Base-by-base conservation (phyloP, 2,888 invertebrate species). In the Synanthedon andrenaeformis region DNA sequence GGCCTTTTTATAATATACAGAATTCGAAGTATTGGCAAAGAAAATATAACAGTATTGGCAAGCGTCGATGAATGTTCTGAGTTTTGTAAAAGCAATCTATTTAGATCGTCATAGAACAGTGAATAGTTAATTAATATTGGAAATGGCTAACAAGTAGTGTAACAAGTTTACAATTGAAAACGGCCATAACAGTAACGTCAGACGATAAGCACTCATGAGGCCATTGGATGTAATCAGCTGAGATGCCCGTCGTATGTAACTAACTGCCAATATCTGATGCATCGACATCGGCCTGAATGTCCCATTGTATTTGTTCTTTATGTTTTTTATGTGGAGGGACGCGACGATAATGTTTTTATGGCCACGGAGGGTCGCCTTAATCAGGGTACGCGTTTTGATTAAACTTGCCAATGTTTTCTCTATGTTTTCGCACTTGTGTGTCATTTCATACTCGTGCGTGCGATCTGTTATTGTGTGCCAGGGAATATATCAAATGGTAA, bases 281-380 rank as follows among this genome's bases (percentile, higher is more conserved):
- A 82, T 74, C 77, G 69, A 59, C 59, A 60, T 55, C 60, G 72
- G 70, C 72, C 73, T 70, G 66, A 66, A 66, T 69, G 70, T 72
- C 69, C 78, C 78, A 83, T 83, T 83, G 84, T 86, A 77, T 84
- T 82, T 80, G 78, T 82, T 82, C 79, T 86, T 85, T 85, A 85
- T 85, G 82, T 80, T 86, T 85, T 87, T 87, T 83, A 79, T 72
- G 72, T 72, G 76, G 77, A 78, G 85, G 82, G 83, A 79, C 72
- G 76, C 66, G 73, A 74, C 81, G 86, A 85, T 87, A 86, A 86
- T 87, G 87, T 86, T 86, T 87, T 87, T 87, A 87, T 82, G 84
- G 84, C 78, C 73, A 65, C 57, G 63, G 76, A 76, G 82, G 82
- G 79, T 76, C 68, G 75, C 75, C 72, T 79, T 87, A 84, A 87